These are phyloP conservation scores for Felis catus DNA, from an alignment of 2,113 vertebrate species.

Conservation along the genomic window DNA sequence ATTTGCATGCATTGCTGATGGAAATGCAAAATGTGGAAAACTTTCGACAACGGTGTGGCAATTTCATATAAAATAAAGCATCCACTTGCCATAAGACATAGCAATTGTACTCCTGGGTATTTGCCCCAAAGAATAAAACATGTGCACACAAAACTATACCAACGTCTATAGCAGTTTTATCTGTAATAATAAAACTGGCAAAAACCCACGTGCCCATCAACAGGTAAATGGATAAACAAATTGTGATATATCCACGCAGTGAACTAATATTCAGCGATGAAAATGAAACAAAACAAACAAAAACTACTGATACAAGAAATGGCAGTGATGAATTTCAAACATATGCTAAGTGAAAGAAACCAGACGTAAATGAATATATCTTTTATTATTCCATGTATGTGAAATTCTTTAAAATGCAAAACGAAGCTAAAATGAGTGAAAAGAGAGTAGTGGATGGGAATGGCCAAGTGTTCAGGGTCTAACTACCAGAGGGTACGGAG, in stretches of 20 bases:
- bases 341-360: neutral
- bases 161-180: neutral
- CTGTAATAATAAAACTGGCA: neutral
- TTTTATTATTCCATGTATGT: neutral
- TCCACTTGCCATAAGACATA: neutral
- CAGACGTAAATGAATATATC: neutral
- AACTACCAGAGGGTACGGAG: neutral
- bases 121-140: conserved; percentile 44
- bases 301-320: neutral
- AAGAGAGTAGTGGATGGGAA: neutral
- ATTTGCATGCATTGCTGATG: neutral
- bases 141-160: conserved; percentile 21
- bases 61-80: neutral
- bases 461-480: neutral
- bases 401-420: conserved; percentile 6
- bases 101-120: neutral
- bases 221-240: neutral
- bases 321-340: neutral
- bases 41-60: neutral
- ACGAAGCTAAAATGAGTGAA: neutral
- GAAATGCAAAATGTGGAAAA: neutral
- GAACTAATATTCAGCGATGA: conserved; percentile 29
- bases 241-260: neutral
- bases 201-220: neutral
- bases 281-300: neutral